Conservation (phyloP, 1,140 invertebrate species). For the Euschistus heros region DNA sequence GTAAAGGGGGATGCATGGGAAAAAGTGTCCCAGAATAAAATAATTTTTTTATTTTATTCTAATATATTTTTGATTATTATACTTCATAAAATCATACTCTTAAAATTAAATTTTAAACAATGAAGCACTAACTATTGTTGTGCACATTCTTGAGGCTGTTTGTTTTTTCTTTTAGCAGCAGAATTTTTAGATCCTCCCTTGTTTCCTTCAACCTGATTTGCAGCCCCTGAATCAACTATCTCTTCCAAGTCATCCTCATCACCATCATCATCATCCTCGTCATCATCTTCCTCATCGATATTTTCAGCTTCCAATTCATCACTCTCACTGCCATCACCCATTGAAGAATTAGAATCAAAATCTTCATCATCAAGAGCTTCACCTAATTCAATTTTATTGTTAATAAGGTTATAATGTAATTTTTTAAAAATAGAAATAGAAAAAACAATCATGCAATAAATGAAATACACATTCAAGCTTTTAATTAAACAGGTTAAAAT, state of each 20-base stretch:
- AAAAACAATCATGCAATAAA: neutral
- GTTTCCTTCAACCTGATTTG: neutral
- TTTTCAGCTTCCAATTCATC: conserved; percentile 47
- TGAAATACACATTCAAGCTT: neutral
- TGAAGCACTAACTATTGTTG: neutral
- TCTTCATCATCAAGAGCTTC: conserved; percentile 67
- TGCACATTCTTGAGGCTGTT: conserved; percentile 2
- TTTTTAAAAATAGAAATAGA: conserved; percentile 4
- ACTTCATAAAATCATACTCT: too few species aligned
- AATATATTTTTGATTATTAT: too few species aligned
- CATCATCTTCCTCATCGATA: conserved; percentile 58
- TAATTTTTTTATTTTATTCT: too few species aligned
- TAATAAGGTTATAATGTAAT: conserved; percentile 12
- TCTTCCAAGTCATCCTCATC: conserved; percentile 31
- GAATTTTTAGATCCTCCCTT: neutral
- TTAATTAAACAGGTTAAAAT: neutral
- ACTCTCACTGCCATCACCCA: conserved; percentile 32
- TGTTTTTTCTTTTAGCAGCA: neutral
- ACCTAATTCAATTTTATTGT: conserved; percentile 34
- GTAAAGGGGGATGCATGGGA: too few species aligned
- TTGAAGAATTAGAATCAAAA: conserved; percentile 29
- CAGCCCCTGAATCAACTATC: conserved; percentile 28
- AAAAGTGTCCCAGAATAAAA: too few species aligned
- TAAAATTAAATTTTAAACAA: too few species aligned
- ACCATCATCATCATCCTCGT: conserved; percentile 34